Base-by-base conservation (phyloP, 2,888 invertebrate genomes). In the Luperina testacea region DNA sequence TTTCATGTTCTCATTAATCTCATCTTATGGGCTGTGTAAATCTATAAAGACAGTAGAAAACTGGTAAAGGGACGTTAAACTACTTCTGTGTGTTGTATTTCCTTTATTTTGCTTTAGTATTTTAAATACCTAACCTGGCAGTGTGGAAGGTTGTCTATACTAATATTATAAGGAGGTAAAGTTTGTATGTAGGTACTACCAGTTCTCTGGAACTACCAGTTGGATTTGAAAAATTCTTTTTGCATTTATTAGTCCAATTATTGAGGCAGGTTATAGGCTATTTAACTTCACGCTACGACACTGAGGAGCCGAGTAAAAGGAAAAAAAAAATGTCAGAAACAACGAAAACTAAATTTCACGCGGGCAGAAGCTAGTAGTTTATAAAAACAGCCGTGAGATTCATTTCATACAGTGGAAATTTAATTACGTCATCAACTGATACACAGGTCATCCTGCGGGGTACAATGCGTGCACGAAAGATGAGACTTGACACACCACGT, bases 21-120 rank as follows among this genome's bases (percentile, higher is more conserved):
- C 71, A 59, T 75, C 53, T 74, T 71, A 76, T 70, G 63, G 75
- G 38, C 63, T 74, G 51, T 69, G 72, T 65, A 73, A 69, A 77
- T 80, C 77, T 75, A 77, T 85, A 83, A 77, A 69, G 72, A 87
- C 75, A 75, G 63, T 71, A 78, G 87, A 74, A 73, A 81, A 82
- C 78, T 87, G 38, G 75, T 69, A 63, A 78, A 59, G 74, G 20
- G 32, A 51, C 68, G 67, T 87, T 80, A 72, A 84, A 75, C 80
- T 82, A 74, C 67, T 72, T 78, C 57, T 77, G 51, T 71, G 48
- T 73, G 32, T 71, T 72, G 13, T 48, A 61, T 67, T 80, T 76
- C 42, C 32, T 72, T 74, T 32, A 69, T 32, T 38, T 67, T 68
- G 53, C 20, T 68, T 63, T 78, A 42, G 74, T 20, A 32, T 32